Conservation (phyloP, 2,113 vertebrate genomes). For the Erpornis zantholeuca region DNA sequence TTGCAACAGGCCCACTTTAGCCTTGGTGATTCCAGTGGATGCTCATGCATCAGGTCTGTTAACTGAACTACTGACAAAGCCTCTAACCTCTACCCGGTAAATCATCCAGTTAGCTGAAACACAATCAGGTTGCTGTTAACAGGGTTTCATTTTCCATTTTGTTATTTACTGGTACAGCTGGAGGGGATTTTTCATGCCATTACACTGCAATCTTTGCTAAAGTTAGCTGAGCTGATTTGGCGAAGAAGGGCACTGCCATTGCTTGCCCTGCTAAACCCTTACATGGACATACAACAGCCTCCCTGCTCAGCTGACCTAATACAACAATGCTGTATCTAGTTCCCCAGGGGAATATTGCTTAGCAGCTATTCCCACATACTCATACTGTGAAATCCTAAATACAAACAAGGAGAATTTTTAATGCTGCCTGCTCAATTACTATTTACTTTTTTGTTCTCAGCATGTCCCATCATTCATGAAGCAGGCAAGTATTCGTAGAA, state of each 20-base stretch:
- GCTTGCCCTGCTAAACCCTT: constrained; percentile 35
- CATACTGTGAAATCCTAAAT: constrained; percentile 29
- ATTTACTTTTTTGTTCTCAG: constrained; percentile 46
- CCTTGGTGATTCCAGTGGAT: not conserved
- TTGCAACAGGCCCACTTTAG: not conserved
- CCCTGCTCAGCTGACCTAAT: constrained; percentile 46
- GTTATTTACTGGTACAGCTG: constrained; percentile 55
- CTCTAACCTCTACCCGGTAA: not conserved
- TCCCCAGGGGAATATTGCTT: constrained; percentile 34
- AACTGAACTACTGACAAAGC: not conserved
- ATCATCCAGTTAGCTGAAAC: constrained; percentile 7
- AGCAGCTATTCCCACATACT: constrained; percentile 39
- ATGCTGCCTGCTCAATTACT: constrained; percentile 19
- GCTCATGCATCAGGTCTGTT: not conserved
- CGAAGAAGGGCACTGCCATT: constrained; percentile 1
- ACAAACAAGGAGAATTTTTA: not conserved
- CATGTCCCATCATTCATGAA: constrained; percentile 12
- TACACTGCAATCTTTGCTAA: constrained; percentile 44
- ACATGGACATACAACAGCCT: constrained; percentile 7
- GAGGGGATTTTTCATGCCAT: constrained; percentile 45
- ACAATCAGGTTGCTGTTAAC: not conserved
- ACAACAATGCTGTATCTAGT: not conserved
- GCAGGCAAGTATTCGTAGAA: not conserved
- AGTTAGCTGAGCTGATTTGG: constrained; percentile 15
- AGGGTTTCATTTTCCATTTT: constrained; percentile 52